These are phyloP conservation scores for Elgaria multicarinata DNA, from an alignment of 2,113 vertebrate genomes.

Conservation along the genomic window DNA sequence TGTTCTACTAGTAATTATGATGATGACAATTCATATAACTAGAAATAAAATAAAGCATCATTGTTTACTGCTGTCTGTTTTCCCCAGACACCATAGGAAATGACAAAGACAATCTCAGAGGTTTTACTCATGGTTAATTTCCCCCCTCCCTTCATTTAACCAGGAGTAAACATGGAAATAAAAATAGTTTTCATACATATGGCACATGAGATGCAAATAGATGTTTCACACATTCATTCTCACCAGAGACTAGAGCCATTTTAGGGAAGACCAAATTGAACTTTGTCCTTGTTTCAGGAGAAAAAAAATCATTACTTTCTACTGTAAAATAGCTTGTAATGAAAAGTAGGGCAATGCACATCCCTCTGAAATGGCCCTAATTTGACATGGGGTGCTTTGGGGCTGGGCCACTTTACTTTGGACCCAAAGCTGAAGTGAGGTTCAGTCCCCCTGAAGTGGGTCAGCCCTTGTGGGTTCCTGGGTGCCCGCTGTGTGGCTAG, in stretches of 20 bases:
- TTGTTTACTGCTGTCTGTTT: conserved; percentile 77
- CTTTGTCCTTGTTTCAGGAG: conserved; percentile 51
- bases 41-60: conserved; percentile 78
- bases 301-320: conserved; percentile 17
- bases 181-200: conserved; percentile 67
- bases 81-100: conserved; percentile 75
- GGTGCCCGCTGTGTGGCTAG: too few species aligned
- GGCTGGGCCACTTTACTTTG: too few species aligned
- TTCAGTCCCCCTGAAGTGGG: too few species aligned
- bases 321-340: neutral
- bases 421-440: too few species aligned
- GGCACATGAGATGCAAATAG: conserved; percentile 61
- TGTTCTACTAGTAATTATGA: conserved; percentile 79
- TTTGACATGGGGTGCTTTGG: too few species aligned
- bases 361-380: too few species aligned
- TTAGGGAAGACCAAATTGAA: conserved; percentile 56
- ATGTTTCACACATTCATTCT: conserved; percentile 50
- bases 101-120: conserved; percentile 74
- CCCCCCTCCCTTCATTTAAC: conserved; percentile 74
- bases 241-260: conserved; percentile 44
- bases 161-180: conserved; percentile 70
- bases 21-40: conserved; percentile 81
- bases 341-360: too few species aligned
- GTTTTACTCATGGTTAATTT: conserved; percentile 77
- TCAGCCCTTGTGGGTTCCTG: too few species aligned